Evolutionary conservation across 2,113 vertebrate genomes (phyloP), one percentile per base, ranked within the genome.

Genomic region (Bucco capensis): DNA sequence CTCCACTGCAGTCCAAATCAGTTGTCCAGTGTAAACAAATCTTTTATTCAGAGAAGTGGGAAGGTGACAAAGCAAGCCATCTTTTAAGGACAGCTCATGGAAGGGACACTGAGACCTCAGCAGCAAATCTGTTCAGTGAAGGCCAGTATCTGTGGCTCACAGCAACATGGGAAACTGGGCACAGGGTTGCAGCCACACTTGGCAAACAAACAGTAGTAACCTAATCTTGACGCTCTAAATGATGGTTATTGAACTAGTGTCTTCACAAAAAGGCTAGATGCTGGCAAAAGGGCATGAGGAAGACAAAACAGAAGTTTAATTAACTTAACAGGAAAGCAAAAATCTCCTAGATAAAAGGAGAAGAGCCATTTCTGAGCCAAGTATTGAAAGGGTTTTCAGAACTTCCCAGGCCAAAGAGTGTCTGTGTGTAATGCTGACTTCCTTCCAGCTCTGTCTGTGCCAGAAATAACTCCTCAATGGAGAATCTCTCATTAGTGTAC

Each of bases 261-360:
- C 66, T 91, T 79, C 80, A 70, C 54, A 69, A 82, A 70, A 72
- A 76, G 71, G 66, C 73, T 75, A 33, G 70, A 80, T 76, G 42
- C 60, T 96, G 92, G 92, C 88, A 95, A 94, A 93, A 94, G 71
- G 83, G 88, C 83, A 71, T 46, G 50, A 92, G 37, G 79, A 84
- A 96, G 92, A 94, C 91, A 91, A 96, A 94, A 82, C 72, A 93
- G 73, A 88, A 90, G 92, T 90, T 94, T 92, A 92, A 96, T 92
- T 93, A 95, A 72, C 86, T 96, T 74, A 93, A 95, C 90, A 95
- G 94, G 88, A 95, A 96, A 94, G 86, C 74, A 92, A 94, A 91
- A 94, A 62, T 72, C 88, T 91, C 81, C 74, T 35, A 93, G 86
- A 96, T 94, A 93, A 95, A 96, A 96, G 78, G 88, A 93, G 95